Evolutionary conservation across 2,797 vertebrate genomes (phyloP), one percentile per base, ranked within the genome.

Genomic region (Thripadectes ignobilis): DNA sequence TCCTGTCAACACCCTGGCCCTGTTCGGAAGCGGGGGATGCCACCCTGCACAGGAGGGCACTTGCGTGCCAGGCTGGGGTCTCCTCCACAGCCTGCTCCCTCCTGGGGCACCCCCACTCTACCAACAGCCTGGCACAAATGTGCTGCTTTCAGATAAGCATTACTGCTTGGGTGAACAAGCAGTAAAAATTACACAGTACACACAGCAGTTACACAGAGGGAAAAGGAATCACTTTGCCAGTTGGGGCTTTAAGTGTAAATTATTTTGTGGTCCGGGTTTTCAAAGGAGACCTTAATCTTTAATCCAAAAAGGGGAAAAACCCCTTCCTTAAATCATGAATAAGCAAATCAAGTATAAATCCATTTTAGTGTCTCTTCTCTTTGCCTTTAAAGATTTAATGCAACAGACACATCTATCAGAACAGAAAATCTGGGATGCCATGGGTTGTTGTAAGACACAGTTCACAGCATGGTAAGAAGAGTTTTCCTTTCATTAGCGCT

Each of bases 1-100:
- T 59, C 61, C 65, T 51, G 54, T 17, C 4, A 1, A 24, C 27
- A 51, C 27, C 34, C 61, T 0, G 1, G 29, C 14, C 46, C 19
- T 43, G 39, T 4, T 46, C 0, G 1, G 51, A 14, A 3, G 27
- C 30, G 30, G 8, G 22, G 16, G 29, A 49, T 0, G 1, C 41
- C 12, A 8, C 20, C 26, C 49, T 72, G 49, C 29, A 36, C 24
- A 2, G 1, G 3, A 52, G 46, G 12, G 36, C 20, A 63, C n/a
- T 77, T 52, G 17, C 1, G 0, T 14, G n/a, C 22, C 5, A 2
- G 30, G n/a, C 39, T 59, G 45, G 29, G n/a, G 4, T 36, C 22
- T 5, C 55, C 57, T 88, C 2, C 1, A 48, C 43, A 38, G 51
- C 39, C 2, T 0, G 15, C 23, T 63, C 46, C 38, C 39, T 65